Evolutionary conservation across 2,113 vertebrate genomes (phyloP).

Genomic region (Phaetusa simplex): DNA sequence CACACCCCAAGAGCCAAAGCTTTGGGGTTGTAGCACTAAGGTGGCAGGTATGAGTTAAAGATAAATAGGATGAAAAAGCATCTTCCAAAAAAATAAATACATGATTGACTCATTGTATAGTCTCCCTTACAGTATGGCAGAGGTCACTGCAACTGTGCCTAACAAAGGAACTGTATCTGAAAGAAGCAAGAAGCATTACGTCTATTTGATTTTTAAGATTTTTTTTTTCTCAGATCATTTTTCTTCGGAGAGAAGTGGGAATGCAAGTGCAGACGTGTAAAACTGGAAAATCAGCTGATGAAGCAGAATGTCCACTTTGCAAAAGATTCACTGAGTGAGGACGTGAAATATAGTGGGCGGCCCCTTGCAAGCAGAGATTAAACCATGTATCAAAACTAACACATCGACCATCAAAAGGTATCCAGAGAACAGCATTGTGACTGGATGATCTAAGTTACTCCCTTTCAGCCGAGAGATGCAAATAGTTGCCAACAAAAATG

Average conservation of each 20-base stretch:
- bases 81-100: background rate
- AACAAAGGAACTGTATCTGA: background rate
- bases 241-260: background rate
- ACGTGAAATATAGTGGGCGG: background rate
- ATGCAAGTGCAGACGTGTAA: background rate
- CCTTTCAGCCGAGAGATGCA: constrained; percentile 42
- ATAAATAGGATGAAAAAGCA: background rate
- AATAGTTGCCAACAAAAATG: constrained; percentile 69
- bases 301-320: background rate
- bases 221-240: background rate
- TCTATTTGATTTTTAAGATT: background rate
- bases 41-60: background rate
- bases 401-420: background rate
- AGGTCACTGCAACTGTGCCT: background rate
- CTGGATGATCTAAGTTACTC: constrained; percentile 50
- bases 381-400: constrained; percentile 49
- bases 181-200: background rate
- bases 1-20: background rate
- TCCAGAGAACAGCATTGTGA: constrained; percentile 6
- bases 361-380: background rate
- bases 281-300: constrained; percentile 29
- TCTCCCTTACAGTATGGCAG: background rate
- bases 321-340: constrained; percentile 14
- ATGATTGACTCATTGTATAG: background rate
- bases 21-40: background rate